Base-by-base conservation (phyloP, 2,888 invertebrate genomes). In the Pristionchus japonicus region DNA sequence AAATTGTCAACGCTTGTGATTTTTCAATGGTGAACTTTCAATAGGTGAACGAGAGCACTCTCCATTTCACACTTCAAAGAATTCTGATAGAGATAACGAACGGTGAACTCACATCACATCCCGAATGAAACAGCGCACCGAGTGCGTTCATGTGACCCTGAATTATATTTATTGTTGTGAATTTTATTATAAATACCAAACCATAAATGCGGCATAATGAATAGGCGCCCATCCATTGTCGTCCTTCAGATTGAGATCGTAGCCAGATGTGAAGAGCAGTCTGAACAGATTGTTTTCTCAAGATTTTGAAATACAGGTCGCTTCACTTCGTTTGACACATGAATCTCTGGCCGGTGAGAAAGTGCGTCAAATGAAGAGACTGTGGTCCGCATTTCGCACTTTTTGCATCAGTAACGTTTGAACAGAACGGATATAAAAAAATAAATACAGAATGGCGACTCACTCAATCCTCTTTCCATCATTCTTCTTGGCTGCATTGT, bases 191-290 rank as follows among this genome's bases (percentile, higher is more conserved):
- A n/a, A 64, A 64, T n/a, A 64, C 23, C 31, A 23, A 11, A 47
- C 82, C 82, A 49, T 1, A 31, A 84, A 84, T n/a, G 84, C 61
- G 15, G 84, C 84, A 84, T 84, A 84, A 61, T 84, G 84, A 31
- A 84, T 37, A n/a, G 84, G 57, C 20, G 57, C n/a, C 27, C 27
- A 84, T 84, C 84, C 84, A 57, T 23, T 61, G 13, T 84, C 61
- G n/a, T 84, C 84, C 23, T 15, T 11, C 34, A 40, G 57, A 61
- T 84, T 84, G 23, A 61, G 57, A 84, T 84, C 61, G 61, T 37
- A 84, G 37, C 84, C 84, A 57, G 57, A 27, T 13, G 57, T 31
- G 57, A 84, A 43, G 37, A 84, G 40, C 20, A 23, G 27, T 84
- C 57, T 40, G n/a, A 70, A 70, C 15, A 27, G 37, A 20, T 11